These are phyloP conservation scores for Osmoderma eremita DNA, from an alignment of 2,888 invertebrate species.

Conservation along the genomic window DNA sequence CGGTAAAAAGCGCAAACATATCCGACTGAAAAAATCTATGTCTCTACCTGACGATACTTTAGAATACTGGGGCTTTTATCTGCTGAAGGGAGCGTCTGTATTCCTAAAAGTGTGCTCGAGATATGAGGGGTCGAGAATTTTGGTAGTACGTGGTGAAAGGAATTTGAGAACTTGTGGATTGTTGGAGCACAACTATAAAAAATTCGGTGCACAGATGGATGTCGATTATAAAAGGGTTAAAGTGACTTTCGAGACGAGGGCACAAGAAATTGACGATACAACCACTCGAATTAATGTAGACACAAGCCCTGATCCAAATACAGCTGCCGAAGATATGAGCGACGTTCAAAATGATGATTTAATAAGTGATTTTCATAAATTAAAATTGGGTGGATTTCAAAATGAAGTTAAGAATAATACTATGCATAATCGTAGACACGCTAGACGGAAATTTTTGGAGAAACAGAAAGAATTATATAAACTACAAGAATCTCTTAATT, in stretches of 20 bases:
- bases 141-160: conserved; percentile 83
- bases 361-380: conserved; percentile 31
- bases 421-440: conserved; percentile 43
- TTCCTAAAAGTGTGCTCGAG: conserved; percentile 82
- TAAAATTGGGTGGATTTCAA: conserved; percentile 16
- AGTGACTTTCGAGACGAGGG: conserved; percentile 70
- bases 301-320: conserved; percentile 37
- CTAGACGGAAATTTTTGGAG: conserved; percentile 39
- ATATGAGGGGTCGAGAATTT: conserved; percentile 80
- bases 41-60: conserved; percentile 83
- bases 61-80: conserved; percentile 90
- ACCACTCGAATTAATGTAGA: conserved; percentile 43
- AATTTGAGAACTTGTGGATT: conserved; percentile 82
- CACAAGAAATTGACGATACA: conserved; percentile 60
- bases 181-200: conserved; percentile 75
- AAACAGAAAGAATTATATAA: conserved; percentile 46
- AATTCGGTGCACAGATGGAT: conserved; percentile 68
- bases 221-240: conserved; percentile 66
- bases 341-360: conserved; percentile 52
- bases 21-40: conserved; percentile 84
- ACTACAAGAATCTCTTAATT: conserved; percentile 46
- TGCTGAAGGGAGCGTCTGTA: conserved; percentile 81
- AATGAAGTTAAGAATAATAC: background rate
- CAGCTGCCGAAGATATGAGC: conserved; percentile 47
- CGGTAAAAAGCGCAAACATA: conserved; percentile 75